Conservation (phyloP, 1,140 invertebrate species). For the Steinernema feltiae region DNA sequence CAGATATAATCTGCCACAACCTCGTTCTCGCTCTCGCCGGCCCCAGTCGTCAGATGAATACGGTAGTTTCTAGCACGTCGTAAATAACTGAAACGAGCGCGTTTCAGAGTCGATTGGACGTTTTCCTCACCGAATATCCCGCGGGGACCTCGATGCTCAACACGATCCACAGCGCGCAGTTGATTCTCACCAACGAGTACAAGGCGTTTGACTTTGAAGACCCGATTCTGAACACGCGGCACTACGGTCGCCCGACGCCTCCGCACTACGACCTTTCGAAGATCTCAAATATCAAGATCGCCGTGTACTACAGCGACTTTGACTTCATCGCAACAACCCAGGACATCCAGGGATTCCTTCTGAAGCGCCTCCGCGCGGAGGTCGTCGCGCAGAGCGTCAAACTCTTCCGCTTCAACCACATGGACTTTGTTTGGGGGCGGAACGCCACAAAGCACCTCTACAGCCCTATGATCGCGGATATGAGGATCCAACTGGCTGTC, state of each 20-base stretch:
- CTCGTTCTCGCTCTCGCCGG: conserved; percentile 27
- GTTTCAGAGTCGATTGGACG: conserved; percentile 67
- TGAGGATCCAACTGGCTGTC: too few relatives aligned
- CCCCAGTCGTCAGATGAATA: conserved; percentile 31
- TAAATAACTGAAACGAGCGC: too few relatives aligned
- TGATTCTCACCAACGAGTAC: conserved; percentile 37
- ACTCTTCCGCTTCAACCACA: neutral
- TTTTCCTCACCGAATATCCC: conserved; percentile 72
- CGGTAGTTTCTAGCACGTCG: too few relatives aligned
- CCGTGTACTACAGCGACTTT: conserved; percentile 13
- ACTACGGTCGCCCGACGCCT: conserved; percentile 24
- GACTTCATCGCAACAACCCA: neutral
- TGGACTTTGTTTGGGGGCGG: neutral
- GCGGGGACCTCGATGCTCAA: conserved; percentile 74
- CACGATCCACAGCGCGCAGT: conserved; percentile 64
- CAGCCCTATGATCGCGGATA: neutral
- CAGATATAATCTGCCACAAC: conserved; percentile 19
- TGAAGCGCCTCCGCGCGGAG: neutral
- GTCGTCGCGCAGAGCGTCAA: neutral
- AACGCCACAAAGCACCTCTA: neutral
- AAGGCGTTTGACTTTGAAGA: conserved; percentile 22
- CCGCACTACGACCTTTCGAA: conserved; percentile 26
- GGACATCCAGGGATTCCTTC: neutral
- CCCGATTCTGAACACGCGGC: conserved; percentile 4
- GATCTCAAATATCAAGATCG: conserved; percentile 17